Evolutionary conservation across 1,140 invertebrate genomes (phyloP), one percentile per base, ranked within the genome.

Genomic region (Lordiphosa clarofinis): DNA sequence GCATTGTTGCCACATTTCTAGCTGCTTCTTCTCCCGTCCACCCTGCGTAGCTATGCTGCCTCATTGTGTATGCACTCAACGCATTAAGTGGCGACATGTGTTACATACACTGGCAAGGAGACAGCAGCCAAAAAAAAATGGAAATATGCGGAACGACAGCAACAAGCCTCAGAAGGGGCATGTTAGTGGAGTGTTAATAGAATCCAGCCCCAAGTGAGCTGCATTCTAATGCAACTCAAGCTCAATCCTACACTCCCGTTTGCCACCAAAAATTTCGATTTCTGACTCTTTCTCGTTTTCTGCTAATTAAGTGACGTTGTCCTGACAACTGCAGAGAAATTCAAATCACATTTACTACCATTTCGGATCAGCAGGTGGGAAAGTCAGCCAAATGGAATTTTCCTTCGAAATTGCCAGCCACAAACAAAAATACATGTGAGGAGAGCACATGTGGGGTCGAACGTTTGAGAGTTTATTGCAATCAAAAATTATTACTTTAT

Each of bases 81-180:
- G 71, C 75, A 82, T 81, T 75, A 82, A 72, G 76, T 82, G 75
- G 75, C 76, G 58, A 81, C 76, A 81, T 81, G 75, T 81, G 75
- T 72, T 75, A 56, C 75, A 60, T 47, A 40, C 63, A 37, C 36
- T 55, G 21, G 21, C 31, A 8, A 54, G 55, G 19, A 64, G 35
- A 40, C 53, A 47, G 31, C n/a, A 46, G 39, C 38, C n/a, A 54
- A 66, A 56, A 54, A 49, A 19, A 35, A 15, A 19, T 28, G 2
- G 35, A 31, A 37, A 15, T 38, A n/a, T 19, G 21, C 21, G 28
- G 28, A 31, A 11, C 56, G 40, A 35, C 33, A 21, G 24, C 12
- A 13, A 19, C 9, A 49, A 40, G 40, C 55, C 31, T 31, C 10
- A 43, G 38, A 3, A 36, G 19, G 10, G 39, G 24, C 35, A 33